A percentile compares a stretch with the other conserved stretches of the same genome.
phyloP scores from a whole-genome alignment of 2,113 vertebrate species.

The Bothrops jararaca region DNA sequence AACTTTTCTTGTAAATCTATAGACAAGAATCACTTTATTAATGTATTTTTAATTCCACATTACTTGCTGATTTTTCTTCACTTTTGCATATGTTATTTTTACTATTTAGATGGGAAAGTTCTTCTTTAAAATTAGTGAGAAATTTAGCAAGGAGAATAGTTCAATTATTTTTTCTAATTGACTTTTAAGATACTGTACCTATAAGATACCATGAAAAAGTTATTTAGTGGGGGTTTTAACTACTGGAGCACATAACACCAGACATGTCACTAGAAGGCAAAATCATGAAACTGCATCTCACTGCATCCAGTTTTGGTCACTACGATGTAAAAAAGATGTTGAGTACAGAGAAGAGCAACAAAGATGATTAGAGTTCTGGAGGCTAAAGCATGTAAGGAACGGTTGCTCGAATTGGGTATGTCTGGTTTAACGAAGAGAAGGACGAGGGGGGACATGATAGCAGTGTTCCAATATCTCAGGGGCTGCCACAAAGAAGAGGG shows the following conservation, averaged over 20 bases:
- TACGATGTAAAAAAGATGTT: no score
- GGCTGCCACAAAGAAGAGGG: no score
- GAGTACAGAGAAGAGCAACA: no score
- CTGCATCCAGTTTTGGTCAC: no score
- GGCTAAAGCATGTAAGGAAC: no score
- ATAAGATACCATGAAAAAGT: neutral
- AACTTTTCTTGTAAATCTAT: neutral
- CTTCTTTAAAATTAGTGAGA: neutral
- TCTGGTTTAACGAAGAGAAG: no score
- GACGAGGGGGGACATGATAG: no score
- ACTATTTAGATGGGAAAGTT: no score
- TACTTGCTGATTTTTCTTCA: neutral
- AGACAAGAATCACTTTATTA: neutral
- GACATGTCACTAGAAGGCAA: neutral
- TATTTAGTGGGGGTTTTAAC: neutral
- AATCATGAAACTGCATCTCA: neutral
- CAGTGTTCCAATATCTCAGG: no score
- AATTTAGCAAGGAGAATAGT: neutral
- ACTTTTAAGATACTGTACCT: neutral
- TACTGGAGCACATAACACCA: neutral
- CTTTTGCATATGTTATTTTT: neutral
- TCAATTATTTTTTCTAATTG: neutral
- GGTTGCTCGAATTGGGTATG: no score
- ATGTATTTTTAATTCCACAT: neutral
- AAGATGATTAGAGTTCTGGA: no score